A percentile compares a stretch with the other conserved stretches of the same genome.
phyloP scores from a whole-genome alignment of 1,140 invertebrate genomes.

The Sycophaga agraensis region DNA sequence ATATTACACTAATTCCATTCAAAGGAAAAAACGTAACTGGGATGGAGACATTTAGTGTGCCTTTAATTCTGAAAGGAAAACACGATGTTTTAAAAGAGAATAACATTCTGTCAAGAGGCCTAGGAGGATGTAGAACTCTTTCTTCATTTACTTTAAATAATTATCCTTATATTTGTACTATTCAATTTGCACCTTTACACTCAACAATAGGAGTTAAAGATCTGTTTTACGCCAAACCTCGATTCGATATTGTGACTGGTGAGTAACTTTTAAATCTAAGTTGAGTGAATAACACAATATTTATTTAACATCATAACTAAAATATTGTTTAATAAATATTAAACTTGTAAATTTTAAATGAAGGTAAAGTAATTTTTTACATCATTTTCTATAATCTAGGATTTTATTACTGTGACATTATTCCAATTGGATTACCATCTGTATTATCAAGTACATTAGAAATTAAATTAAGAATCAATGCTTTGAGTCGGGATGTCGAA shows the following conservation, averaged over 20 bases:
- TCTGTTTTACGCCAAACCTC: slow-evolving; percentile 53
- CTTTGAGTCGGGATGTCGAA: slow-evolving; percentile 50
- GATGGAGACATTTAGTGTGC: slow-evolving; percentile 50
- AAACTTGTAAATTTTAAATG: slow-evolving; percentile 4
- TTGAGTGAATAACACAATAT: too few relatives aligned
- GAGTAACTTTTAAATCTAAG: slow-evolving; percentile 29
- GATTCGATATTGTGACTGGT: slow-evolving; percentile 56
- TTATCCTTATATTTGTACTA: slow-evolving; percentile 53
- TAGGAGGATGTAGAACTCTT: slow-evolving; percentile 51
- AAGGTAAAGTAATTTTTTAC: neutral
- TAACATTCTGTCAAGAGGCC: slow-evolving; percentile 52
- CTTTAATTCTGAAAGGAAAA: slow-evolving; percentile 50
- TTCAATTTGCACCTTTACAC: slow-evolving; percentile 46
- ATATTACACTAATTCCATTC: slow-evolving; percentile 47
- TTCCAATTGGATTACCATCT: slow-evolving; percentile 49
- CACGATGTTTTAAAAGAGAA: slow-evolving; percentile 53
- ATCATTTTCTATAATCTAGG: slow-evolving; percentile 36
- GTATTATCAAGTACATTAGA: slow-evolving; percentile 46
- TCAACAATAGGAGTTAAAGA: slow-evolving; percentile 47
- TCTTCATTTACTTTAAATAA: slow-evolving; percentile 45
- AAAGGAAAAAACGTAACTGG: slow-evolving; percentile 53
- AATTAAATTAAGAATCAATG: slow-evolving; percentile 45
- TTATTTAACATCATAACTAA: too few relatives aligned
- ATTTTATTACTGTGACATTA: slow-evolving; percentile 56
- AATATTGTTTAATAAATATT: neutral